Conservation (phyloP, 2,113 vertebrate genomes). For the Erinaceus europaeus region DNA sequence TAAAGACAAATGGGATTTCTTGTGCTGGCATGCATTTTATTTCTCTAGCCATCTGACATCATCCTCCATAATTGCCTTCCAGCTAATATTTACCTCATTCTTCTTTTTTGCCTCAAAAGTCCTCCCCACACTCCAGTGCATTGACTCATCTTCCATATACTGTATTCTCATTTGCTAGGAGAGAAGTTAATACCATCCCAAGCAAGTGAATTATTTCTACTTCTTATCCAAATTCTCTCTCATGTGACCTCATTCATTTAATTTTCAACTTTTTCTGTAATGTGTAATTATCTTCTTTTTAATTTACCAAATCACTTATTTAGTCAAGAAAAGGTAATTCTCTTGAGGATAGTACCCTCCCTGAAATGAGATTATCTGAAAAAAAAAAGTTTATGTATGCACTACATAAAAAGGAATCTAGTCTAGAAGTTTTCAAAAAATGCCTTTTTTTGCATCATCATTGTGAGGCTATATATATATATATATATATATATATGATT, state of each 20-base stretch:
- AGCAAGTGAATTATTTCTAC: background rate
- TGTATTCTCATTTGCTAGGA: background rate
- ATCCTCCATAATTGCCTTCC: background rate
- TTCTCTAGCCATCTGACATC: background rate
- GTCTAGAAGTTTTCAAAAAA: background rate
- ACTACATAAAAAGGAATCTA: background rate
- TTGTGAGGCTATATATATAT: no score
- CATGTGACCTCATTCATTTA: background rate
- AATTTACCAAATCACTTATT: background rate
- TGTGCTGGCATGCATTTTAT: background rate
- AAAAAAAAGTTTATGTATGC: background rate
- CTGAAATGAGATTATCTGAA: background rate
- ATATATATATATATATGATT: no score
- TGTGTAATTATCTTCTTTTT: background rate
- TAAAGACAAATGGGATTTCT: background rate
- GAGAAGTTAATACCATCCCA: background rate
- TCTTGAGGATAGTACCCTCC: background rate
- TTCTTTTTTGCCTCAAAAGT: background rate
- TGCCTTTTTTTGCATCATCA: background rate
- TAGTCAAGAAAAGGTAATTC: background rate
- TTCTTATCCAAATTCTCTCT: background rate
- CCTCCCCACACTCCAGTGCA: background rate
- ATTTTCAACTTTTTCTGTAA: background rate
- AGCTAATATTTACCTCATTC: background rate
- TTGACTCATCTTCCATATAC: background rate